Conservation (phyloP, 2,888 invertebrate species). For the Candidula unifasciata region DNA sequence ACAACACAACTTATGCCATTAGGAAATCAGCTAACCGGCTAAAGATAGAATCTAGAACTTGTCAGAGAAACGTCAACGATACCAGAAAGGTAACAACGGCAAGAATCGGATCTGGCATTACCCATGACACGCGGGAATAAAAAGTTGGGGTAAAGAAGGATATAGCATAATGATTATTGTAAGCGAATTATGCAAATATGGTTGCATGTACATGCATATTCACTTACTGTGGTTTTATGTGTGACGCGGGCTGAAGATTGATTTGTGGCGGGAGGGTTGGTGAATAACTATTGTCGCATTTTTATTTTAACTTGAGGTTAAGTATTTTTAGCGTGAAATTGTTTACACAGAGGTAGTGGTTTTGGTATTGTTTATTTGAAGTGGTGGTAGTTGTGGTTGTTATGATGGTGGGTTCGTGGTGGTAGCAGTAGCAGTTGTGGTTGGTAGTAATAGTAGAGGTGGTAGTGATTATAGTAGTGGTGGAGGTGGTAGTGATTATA, state of each 20-base stretch:
- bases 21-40: background rate
- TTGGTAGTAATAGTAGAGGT: too few relatives aligned
- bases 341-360: too few relatives aligned
- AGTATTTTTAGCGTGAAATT: too few relatives aligned
- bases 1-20: background rate
- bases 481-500: too few relatives aligned
- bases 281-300: too few relatives aligned
- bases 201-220: slow-evolving; percentile 2
- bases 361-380: too few relatives aligned
- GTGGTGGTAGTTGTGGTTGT: too few relatives aligned
- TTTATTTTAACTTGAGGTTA: too few relatives aligned
- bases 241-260: background rate
- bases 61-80: background rate
- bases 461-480: too few relatives aligned
- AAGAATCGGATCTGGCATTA: background rate
- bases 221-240: background rate
- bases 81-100: background rate
- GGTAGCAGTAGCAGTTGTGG: too few relatives aligned
- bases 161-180: background rate
- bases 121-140: slow-evolving; percentile 42
- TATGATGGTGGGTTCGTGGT: too few relatives aligned
- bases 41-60: background rate
- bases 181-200: background rate
- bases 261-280: background rate
- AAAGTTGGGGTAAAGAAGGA: background rate